Base-by-base conservation (phyloP, 2,797 vertebrate genomes). In the Melanotaenia maccullochi region DNA sequence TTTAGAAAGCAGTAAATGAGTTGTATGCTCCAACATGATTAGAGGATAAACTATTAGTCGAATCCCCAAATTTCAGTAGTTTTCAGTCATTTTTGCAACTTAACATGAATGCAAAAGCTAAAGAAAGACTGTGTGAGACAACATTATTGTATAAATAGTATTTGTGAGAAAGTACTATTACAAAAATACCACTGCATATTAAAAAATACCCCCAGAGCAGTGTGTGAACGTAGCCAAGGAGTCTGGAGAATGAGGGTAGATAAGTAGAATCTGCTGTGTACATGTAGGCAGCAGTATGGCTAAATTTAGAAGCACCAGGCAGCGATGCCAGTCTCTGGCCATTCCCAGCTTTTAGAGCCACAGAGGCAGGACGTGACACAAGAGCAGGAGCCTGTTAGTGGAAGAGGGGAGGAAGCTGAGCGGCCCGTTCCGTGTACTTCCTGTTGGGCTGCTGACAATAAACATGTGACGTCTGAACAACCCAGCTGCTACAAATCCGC, bases 281-380 rank as follows among this genome's bases (percentile, higher is more conserved):
- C 77, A 58, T 77, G 85, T 61, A 62, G 81, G 82, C 76, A 75
- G 83, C 1, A 33, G 32, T 33, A 24, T 56, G 47, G 77, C 87
- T 92, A 90, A 82, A 90, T 88, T 89, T 90, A 90, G 90, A 62
- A 8, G 32, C 25, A 62, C 2, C 71, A 76, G 80, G 49, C 78
- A 28, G 71, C 32, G 20, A 64, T 67, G 81, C 60, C 78, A 18
- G 25, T 76, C 76, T 61, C 75, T 68, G 84, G 35, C 40, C 73
- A 35, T 77, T 77, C 75, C 62, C 81, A 42, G 74, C 66, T 36
- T 83, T 78, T 65, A 75, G 76, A 76, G 60, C 75, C 72, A 54
- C 60, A 62, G 69, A 67, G 40, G 18, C 81, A 61, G 80, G 86
- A 84, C 60, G 36, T 79, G 72, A 79, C 77, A 74, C 68, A 1